phyloP scores from a whole-genome alignment of 2,888 invertebrate genomes.

The Amorpha juglandis region DNA sequence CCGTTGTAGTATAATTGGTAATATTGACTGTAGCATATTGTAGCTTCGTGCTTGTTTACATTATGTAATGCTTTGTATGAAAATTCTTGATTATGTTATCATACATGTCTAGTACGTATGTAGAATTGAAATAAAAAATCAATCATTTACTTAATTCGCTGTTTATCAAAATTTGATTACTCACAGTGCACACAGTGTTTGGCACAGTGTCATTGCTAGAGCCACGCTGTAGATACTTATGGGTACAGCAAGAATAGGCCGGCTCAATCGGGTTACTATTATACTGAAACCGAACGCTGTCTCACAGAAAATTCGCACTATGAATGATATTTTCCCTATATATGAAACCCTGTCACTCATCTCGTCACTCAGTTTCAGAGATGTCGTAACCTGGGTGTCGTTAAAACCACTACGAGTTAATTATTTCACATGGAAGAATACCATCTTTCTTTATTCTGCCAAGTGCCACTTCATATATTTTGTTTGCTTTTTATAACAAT shows the following conservation, averaged over 20 bases:
- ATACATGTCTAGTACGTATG: neutral
- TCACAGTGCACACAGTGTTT: no score
- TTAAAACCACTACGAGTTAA: neutral
- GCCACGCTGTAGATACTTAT: no score
- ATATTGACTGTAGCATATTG: constrained; percentile 12
- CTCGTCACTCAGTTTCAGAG: neutral
- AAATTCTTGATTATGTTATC: neutral
- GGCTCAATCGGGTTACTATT: no score
- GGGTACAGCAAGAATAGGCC: no score
- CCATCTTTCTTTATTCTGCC: neutral
- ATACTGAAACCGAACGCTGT: no score
- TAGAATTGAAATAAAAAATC: neutral
- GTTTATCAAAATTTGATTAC: no score
- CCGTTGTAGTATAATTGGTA: constrained; percentile 10
- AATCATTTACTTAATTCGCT: no score
- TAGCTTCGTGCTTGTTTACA: neutral
- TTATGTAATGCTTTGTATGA: neutral
- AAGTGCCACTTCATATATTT: constrained; percentile 4
- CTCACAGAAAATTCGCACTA: no score
- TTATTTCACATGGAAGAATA: neutral
- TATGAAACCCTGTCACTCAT: neutral
- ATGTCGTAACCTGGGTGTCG: neutral
- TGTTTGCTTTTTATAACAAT: constrained; percentile 19
- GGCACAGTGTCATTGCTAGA: no score
- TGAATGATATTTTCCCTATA: no score